These are phyloP conservation scores for Calephelis virginiensis DNA, from an alignment of 1,140 invertebrate species.

Conservation along the genomic window DNA sequence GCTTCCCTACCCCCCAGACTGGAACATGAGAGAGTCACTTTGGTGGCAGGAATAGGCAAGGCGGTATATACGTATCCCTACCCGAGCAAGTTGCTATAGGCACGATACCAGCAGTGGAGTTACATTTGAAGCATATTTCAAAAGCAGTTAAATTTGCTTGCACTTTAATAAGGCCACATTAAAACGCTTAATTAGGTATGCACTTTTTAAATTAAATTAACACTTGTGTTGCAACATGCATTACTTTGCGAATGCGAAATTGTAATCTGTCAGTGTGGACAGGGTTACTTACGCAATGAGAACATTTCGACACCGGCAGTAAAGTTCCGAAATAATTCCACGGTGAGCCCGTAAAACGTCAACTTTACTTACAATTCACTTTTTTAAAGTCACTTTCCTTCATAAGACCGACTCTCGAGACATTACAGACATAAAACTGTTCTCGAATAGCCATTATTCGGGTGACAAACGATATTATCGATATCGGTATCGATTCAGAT, in stretches of 20 bases:
- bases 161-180: constrained; percentile 4
- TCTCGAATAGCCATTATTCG: constrained; percentile 27
- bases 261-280: constrained; percentile 49
- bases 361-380: constrained; percentile 55
- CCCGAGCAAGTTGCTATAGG: too few relatives aligned
- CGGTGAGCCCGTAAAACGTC: constrained; percentile 48
- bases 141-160: too few relatives aligned
- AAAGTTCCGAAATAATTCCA: constrained; percentile 64
- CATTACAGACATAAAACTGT: constrained; percentile 58
- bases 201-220: constrained; percentile 2
- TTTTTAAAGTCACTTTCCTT: constrained; percentile 56
- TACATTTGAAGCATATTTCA: too few relatives aligned
- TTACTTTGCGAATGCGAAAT: constrained; percentile 15
- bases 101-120: too few relatives aligned
- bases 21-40: too few relatives aligned
- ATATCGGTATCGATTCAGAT: constrained; percentile 5
- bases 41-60: too few relatives aligned
- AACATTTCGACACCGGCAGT: constrained; percentile 56
- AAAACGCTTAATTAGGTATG: background rate
- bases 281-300: constrained; percentile 44
- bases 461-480: constrained; percentile 3
- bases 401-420: constrained; percentile 39
- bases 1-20: too few relatives aligned
- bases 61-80: too few relatives aligned
- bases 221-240: constrained; percentile 1